Evolutionary conservation across 2,888 invertebrate genomes (phyloP).

Genomic region (Corythucha ciliata): DNA sequence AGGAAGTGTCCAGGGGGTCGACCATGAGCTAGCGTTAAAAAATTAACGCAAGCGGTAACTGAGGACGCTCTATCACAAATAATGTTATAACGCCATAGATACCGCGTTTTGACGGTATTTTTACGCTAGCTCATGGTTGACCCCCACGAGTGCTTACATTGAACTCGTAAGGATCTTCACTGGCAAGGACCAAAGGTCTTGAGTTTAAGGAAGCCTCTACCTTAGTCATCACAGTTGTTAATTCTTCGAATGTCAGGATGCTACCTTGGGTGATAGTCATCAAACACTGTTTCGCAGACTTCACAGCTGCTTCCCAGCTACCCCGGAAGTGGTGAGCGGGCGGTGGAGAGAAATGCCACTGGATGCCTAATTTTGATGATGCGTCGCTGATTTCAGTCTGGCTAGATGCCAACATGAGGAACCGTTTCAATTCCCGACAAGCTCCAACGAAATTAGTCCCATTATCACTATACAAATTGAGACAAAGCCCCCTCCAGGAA

Average conservation of each 20-base stretch:
- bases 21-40: no score
- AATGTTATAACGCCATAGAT: no score
- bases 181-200: background rate
- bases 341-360: conserved; percentile 4
- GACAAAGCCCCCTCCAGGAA: conserved; percentile 33
- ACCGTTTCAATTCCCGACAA: conserved; percentile 24
- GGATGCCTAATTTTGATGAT: background rate
- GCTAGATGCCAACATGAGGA: background rate
- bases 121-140: no score
- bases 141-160: no score
- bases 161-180: background rate
- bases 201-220: background rate
- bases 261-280: no score
- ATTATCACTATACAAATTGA: conserved; percentile 36
- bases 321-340: background rate
- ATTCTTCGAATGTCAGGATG: background rate
- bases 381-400: background rate
- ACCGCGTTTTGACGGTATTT: no score
- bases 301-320: background rate
- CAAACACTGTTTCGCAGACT: background rate
- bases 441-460: conserved; percentile 39
- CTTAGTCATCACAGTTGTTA: background rate
- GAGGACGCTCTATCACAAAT: no score
- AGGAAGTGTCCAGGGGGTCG: no score
- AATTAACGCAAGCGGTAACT: no score